Percentiles rank a stretch among this genome's conserved stretches.
Evolutionary conservation across 2,888 invertebrate genomes (phyloP).

Genomic region (Tenthredo distinguenda): DNA sequence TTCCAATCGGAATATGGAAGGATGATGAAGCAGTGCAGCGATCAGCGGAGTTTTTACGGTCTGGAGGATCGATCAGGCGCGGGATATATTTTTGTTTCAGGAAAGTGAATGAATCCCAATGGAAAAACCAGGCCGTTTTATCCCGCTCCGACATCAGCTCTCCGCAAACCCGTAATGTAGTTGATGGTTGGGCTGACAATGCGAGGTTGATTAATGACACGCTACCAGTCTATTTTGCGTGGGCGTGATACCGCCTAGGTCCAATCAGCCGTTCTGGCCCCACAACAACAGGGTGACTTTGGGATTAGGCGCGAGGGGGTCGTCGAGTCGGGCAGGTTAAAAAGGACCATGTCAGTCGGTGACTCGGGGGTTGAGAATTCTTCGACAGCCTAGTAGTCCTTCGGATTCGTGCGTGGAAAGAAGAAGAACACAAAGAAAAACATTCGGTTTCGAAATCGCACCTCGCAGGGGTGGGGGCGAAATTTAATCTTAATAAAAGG

Average conservation of each 20-base stretch:
- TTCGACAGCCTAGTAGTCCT: neutral
- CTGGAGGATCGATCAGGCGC: neutral
- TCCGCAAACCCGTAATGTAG: conserved; percentile 34
- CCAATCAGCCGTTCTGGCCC: conserved; percentile 73
- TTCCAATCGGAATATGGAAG: neutral
- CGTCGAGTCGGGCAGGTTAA: conserved; percentile 29
- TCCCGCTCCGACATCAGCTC: neutral
- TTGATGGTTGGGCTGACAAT: conserved; percentile 52
- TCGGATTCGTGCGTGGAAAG: neutral
- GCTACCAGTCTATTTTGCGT: conserved; percentile 45
- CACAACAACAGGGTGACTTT: conserved; percentile 64
- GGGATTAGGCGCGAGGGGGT: conserved; percentile 61
- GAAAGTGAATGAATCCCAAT: neutral
- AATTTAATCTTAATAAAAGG: conserved; percentile 78
- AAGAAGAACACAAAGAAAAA: neutral
- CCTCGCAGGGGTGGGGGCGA: conserved; percentile 55
- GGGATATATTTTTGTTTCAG: neutral
- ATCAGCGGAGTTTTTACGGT: neutral
- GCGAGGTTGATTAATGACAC: conserved; percentile 73
- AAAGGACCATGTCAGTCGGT: neutral
- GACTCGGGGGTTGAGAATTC: conserved; percentile 18
- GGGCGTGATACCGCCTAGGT: conserved; percentile 67
- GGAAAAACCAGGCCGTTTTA: neutral
- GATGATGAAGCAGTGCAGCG: neutral
- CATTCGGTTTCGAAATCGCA: neutral